Percentiles rank a stretch among this genome's conserved stretches.
Evolutionary conservation across 2,113 vertebrate genomes (phyloP).

Genomic region (Thamnophis sirtalis): DNA sequence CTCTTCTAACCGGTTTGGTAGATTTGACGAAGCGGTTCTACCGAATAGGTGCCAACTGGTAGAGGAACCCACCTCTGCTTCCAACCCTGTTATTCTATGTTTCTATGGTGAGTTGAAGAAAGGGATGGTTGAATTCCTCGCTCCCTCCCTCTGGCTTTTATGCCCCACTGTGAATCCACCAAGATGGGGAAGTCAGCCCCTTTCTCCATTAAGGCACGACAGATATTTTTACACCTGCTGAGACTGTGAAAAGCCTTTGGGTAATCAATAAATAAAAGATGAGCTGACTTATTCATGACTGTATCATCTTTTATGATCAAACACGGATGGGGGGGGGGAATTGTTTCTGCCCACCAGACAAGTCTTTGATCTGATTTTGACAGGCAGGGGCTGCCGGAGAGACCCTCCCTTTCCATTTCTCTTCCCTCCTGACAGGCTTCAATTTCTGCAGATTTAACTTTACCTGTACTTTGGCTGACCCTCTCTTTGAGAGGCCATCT

Average conservation of each 20-base stretch:
- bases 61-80: too few species aligned
- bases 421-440: background rate
- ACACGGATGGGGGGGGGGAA: background rate
- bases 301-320: conserved; percentile 1
- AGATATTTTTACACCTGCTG: conserved; percentile 9
- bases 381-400: too few species aligned
- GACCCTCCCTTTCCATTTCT: background rate
- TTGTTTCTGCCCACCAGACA: background rate
- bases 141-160: background rate
- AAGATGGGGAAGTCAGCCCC: background rate
- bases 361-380: background rate
- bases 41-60: too few species aligned
- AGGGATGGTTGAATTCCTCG: background rate
- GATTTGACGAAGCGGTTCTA: too few species aligned
- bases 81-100: background rate
- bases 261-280: conserved; percentile 17
- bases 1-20: too few species aligned
- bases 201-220: conserved; percentile 3
- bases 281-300: background rate
- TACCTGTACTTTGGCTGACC: too few species aligned
- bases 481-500: background rate
- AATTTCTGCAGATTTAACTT: background rate
- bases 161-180: background rate
- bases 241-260: conserved; percentile 5
- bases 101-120: background rate